Evolutionary conservation across 2,113 vertebrate species (phyloP).

Genomic region (Gymnorhina tibicen): DNA sequence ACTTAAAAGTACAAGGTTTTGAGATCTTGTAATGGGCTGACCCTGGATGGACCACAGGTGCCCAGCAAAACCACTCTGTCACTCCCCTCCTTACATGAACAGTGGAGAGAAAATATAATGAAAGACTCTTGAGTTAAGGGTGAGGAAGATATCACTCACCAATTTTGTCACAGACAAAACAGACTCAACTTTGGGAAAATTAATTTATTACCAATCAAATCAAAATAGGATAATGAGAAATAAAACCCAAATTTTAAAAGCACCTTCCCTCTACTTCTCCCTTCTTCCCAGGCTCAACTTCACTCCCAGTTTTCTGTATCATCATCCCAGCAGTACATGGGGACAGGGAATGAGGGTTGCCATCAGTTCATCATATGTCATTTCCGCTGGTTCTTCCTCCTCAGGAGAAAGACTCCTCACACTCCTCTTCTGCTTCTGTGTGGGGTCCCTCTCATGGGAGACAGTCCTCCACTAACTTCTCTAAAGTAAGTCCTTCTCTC

Average conservation of each 20-base stretch:
- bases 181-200: not conserved
- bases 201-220: not conserved
- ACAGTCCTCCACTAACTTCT: not conserved
- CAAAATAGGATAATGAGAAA: not conserved
- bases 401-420: not conserved
- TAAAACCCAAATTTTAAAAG: not conserved
- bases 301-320: too few species aligned
- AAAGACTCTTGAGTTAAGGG: not conserved
- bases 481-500: not conserved
- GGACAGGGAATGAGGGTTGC: not conserved
- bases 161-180: not conserved
- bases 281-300: not conserved
- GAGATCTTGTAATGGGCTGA: not conserved
- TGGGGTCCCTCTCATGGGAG: not conserved
- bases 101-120: not conserved
- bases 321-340: not conserved
- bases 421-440: not conserved
- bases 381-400: not conserved
- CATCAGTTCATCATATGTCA: not conserved
- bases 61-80: not conserved
- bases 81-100: not conserved
- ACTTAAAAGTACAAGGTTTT: not conserved
- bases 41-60: not conserved
- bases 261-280: not conserved
- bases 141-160: not conserved